Conservation (phyloP, 2,888 invertebrate species). For the Serripes groenlandicus region DNA sequence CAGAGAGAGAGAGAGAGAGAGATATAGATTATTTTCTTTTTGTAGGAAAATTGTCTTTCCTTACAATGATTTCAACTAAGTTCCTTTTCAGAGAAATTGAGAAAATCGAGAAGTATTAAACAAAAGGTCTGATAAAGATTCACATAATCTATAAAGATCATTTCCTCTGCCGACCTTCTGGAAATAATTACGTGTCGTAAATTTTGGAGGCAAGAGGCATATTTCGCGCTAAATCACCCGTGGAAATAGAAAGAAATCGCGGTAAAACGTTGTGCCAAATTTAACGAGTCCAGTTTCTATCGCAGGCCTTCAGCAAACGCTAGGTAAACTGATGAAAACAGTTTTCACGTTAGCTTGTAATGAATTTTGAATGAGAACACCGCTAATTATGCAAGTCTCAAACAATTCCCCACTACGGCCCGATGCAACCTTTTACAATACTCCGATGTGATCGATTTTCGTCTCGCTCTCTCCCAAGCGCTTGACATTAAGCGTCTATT, state of each 20-base stretch:
- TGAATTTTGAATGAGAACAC: conserved; percentile 75
- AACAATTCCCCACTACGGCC: conserved; percentile 4
- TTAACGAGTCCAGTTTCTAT: conserved; percentile 23
- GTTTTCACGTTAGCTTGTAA: conserved; percentile 63
- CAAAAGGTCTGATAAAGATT: too few species aligned
- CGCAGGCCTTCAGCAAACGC: conserved; percentile 25
- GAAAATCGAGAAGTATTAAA: too few species aligned
- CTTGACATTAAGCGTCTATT: conserved; percentile 46
- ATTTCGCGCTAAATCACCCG: conserved; percentile 14
- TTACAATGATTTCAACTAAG: too few species aligned
- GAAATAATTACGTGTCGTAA: background rate
- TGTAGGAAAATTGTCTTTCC: too few species aligned
- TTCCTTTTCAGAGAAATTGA: too few species aligned
- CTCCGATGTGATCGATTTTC: conserved; percentile 51
- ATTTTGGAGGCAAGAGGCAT: conserved; percentile 5
- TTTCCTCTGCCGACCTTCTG: background rate
- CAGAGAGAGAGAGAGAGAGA: conserved; percentile 9
- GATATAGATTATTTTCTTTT: too few species aligned
- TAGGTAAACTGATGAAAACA: conserved; percentile 62
- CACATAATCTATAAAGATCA: too few species aligned
- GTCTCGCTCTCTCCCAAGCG: conserved; percentile 44
- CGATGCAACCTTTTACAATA: background rate
- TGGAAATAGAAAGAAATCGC: too few species aligned
- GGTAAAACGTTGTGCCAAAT: conserved; percentile 15
- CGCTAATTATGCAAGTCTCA: conserved; percentile 75